phyloP scores from a whole-genome alignment of 2,888 invertebrate genomes.

The Agrypnus murinus region DNA sequence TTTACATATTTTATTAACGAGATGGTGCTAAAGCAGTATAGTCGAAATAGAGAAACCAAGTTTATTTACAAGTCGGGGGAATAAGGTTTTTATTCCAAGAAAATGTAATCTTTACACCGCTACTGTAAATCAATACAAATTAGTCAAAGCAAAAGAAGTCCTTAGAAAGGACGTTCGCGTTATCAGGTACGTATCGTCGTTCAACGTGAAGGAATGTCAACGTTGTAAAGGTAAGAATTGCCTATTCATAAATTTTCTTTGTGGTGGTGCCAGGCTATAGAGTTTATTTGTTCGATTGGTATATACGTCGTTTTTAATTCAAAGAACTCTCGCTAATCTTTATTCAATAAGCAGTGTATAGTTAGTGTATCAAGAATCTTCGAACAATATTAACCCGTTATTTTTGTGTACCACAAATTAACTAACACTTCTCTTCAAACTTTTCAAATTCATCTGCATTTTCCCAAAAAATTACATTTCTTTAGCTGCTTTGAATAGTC shows the following conservation, averaged over 20 bases:
- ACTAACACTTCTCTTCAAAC: too few relatives aligned
- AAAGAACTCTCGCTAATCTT: slow-evolving; percentile 7
- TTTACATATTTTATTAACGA: slow-evolving; percentile 17
- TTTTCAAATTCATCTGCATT: too few relatives aligned
- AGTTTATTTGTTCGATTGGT: slow-evolving; percentile 42
- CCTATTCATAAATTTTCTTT: slow-evolving; percentile 48
- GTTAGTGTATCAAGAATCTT: too few relatives aligned
- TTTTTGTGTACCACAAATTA: too few relatives aligned
- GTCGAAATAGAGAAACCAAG: too few relatives aligned
- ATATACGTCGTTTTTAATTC: slow-evolving; percentile 32
- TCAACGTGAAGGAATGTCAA: slow-evolving; percentile 52
- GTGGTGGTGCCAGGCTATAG: slow-evolving; percentile 43
- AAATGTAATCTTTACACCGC: too few relatives aligned
- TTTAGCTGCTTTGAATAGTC: too few relatives aligned
- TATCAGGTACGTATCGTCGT: slow-evolving; percentile 53
- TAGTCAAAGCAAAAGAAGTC: slow-evolving; percentile 51
- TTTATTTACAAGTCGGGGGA: too few relatives aligned
- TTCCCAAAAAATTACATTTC: too few relatives aligned
- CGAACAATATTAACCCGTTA: too few relatives aligned
- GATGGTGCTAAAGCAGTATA: slow-evolving; percentile 15
- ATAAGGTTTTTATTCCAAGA: too few relatives aligned
- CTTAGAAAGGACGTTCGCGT: slow-evolving; percentile 54
- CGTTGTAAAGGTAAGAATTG: slow-evolving; percentile 43
- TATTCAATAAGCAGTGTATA: too few relatives aligned
- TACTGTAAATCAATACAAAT: slow-evolving; percentile 43